A percentile compares a stretch with the other conserved stretches of the same genome.
Evolutionary conservation across 2,888 invertebrate species (phyloP).

Genomic region (Troglohyphantes excavatus): DNA sequence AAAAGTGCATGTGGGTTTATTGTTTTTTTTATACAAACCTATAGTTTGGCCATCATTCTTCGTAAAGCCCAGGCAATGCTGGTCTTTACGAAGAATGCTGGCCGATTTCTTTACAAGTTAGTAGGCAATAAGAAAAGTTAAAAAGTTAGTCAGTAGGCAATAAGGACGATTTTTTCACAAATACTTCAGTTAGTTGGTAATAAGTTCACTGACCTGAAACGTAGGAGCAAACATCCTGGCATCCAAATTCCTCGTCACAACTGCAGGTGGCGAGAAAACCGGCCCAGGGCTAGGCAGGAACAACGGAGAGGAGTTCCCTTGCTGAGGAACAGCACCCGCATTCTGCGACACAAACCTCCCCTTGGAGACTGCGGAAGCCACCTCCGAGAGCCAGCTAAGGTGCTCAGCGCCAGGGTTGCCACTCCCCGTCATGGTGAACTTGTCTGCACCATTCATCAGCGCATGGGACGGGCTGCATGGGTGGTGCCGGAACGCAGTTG

Average conservation of each 20-base stretch:
- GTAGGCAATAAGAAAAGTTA: no score
- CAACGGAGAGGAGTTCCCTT: conserved; percentile 28
- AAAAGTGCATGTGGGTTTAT: no score
- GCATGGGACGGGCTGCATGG: conserved; percentile 31
- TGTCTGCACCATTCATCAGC: conserved; percentile 78
- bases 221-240: conserved; percentile 62
- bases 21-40: no score
- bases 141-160: no score
- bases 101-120: no score
- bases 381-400: conserved; percentile 78
- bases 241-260: conserved; percentile 47
- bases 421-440: conserved; percentile 73
- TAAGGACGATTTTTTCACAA: no score
- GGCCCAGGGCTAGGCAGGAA: conserved; percentile 46
- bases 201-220: not conserved
- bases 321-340: not conserved
- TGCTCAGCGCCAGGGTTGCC: conserved; percentile 66
- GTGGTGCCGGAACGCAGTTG: not conserved
- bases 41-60: no score
- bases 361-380: conserved; percentile 68
- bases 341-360: conserved; percentile 45
- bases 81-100: no score
- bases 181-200: no score
- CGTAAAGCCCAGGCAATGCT: no score
- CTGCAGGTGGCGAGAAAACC: conserved; percentile 52